Conservation (phyloP, 1,140 invertebrate genomes). For the Diabrotica virgifera region DNA sequence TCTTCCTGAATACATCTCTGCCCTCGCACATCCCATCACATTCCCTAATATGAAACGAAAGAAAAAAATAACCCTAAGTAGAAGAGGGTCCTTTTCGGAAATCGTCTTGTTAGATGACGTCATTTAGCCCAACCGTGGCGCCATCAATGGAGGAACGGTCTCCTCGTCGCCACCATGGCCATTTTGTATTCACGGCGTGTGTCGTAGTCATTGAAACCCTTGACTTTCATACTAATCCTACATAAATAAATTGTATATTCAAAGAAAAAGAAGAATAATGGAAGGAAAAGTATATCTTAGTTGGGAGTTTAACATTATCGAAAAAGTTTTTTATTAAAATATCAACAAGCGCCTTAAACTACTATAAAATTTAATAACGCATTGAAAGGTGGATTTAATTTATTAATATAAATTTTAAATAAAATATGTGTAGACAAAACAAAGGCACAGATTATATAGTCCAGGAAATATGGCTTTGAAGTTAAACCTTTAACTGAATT, state of each 20-base stretch:
- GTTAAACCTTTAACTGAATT: no score
- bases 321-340: no score
- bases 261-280: constrained; percentile 8
- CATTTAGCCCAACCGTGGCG: constrained; percentile 30
- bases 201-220: constrained; percentile 6
- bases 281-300: not conserved
- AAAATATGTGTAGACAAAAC: no score
- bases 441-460: no score
- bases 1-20: not conserved
- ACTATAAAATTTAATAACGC: no score
- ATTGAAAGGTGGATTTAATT: no score
- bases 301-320: no score
- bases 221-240: constrained; percentile 1
- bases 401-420: no score
- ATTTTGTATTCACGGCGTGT: constrained; percentile 29
- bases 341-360: no score
- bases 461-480: no score
- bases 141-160: constrained; percentile 28
- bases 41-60: constrained; percentile 25
- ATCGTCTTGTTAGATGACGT: constrained; percentile 32
- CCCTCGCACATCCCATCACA: not conserved
- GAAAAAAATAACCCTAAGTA: constrained; percentile 28
- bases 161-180: constrained; percentile 29
- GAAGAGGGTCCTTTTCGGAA: constrained; percentile 31
- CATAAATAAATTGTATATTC: constrained; percentile 14